A percentile compares a stretch with the other conserved stretches of the same genome.
Conservation (phyloP, 2,113 vertebrate genomes). For the Oryzias melastigma region DNA sequence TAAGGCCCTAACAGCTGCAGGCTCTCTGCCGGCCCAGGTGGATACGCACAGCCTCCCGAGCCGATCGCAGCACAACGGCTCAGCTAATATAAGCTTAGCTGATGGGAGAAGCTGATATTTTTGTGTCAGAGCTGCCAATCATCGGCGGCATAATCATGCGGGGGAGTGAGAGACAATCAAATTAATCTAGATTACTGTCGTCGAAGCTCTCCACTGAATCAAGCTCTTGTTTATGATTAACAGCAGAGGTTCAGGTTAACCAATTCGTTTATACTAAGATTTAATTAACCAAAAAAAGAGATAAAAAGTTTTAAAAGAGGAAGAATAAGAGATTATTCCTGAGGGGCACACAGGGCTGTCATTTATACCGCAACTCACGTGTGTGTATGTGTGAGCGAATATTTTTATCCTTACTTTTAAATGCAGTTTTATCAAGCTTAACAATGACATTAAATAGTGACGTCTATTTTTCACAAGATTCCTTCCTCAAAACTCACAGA, state of each 20-base stretch:
- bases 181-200: conserved; percentile 39
- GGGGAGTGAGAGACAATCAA: conserved; percentile 1
- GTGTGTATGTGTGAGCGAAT: no score
- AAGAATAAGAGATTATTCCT: neutral
- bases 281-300: neutral
- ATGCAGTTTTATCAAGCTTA: no score
- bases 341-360: no score
- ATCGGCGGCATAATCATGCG: conserved; percentile 19
- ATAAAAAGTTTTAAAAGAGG: neutral
- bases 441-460: no score
- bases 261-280: conserved; percentile 12
- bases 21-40: conserved; percentile 14
- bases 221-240: conserved; percentile 20
- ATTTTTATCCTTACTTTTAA: no score
- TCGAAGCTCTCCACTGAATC: conserved; percentile 19
- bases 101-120: conserved; percentile 41
- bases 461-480: no score
- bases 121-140: conserved; percentile 56
- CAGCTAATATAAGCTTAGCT: conserved; percentile 43
- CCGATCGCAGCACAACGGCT: conserved; percentile 40
- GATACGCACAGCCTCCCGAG: conserved; percentile 13
- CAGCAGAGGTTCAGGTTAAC: neutral
- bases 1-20: conserved; percentile 41
- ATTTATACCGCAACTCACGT: no score
- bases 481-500: no score